These are phyloP conservation scores for Drosophila sulfurigaster DNA, from an alignment of 1,140 invertebrate species.

Conservation along the genomic window DNA sequence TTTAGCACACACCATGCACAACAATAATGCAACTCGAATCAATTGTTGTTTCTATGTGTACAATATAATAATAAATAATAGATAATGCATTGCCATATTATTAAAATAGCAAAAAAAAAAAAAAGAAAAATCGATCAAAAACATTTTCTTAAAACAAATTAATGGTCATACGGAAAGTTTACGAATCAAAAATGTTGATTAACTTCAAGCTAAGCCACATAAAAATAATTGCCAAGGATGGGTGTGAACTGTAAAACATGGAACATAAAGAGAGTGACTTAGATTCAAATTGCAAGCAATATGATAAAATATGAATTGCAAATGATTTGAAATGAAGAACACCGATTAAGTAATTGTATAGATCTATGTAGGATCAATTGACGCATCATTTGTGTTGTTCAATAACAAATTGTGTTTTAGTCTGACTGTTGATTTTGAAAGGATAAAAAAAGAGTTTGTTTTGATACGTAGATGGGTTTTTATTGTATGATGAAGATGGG, in stretches of 20 bases:
- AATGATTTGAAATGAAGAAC: slow-evolving; percentile 34
- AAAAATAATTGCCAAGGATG: neutral
- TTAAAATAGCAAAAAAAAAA: neutral
- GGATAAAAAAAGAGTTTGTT: slow-evolving; percentile 8
- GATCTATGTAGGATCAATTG: too few species aligned
- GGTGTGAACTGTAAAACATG: neutral
- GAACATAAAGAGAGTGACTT: neutral
- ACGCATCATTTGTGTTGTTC: neutral
- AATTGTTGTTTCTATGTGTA: too few species aligned
- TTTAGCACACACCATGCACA: slow-evolving; percentile 10
- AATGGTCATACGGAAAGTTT: neutral
- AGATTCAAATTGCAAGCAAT: slow-evolving; percentile 18
- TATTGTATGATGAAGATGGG: slow-evolving; percentile 36
- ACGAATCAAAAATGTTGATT: neutral
- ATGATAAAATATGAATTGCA: slow-evolving; percentile 19
- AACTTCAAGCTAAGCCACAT: neutral
- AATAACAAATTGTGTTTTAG: slow-evolving; percentile 8
- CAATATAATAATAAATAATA: too few species aligned
- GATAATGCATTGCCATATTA: too few species aligned
- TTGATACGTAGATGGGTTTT: slow-evolving; percentile 5
- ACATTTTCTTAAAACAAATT: neutral
- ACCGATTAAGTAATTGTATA: slow-evolving; percentile 36
- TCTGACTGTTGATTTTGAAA: slow-evolving; percentile 7
- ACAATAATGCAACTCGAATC: neutral
- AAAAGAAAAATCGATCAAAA: neutral